phyloP scores from a whole-genome alignment of 1,140 invertebrate genomes.

The Aphis craccivora region DNA sequence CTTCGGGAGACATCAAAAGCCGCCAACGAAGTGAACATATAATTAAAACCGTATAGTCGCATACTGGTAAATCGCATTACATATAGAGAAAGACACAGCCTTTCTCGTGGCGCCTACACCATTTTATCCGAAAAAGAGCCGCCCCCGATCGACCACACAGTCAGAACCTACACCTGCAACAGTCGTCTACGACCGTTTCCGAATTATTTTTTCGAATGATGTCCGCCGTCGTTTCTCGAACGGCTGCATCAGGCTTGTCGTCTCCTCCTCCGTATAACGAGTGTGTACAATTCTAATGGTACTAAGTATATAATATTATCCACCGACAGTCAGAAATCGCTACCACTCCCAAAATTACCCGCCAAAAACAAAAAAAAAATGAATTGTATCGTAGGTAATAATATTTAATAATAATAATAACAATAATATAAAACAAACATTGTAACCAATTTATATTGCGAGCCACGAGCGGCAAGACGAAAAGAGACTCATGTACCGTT shows the following conservation, averaged over 20 bases:
- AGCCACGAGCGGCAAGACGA: not conserved
- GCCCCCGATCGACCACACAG: not conserved
- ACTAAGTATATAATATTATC: not conserved
- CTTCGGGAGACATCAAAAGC: not conserved
- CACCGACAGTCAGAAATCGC: not conserved
- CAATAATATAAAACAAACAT: not conserved
- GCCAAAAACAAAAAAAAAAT: not conserved
- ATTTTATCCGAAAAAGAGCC: not conserved
- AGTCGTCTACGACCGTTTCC: not conserved
- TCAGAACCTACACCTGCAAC: not conserved
- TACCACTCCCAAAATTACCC: not conserved
- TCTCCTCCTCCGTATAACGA: not conserved
- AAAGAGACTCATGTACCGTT: not conserved
- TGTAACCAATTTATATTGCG: conserved; percentile 11
- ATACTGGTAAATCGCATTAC: not conserved
- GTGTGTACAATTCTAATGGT: not conserved
- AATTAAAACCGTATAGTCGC: not conserved
- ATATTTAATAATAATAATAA: not conserved
- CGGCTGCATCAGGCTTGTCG: not conserved
- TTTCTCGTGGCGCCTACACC: not conserved
- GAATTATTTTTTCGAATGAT: not conserved
- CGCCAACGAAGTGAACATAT: not conserved
- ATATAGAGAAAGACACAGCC: not conserved
- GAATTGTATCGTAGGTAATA: not conserved
- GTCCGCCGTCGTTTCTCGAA: not conserved